These are phyloP conservation scores for Drosophila vallismaia DNA, from an alignment of 2,888 invertebrate species.

Conservation along the genomic window DNA sequence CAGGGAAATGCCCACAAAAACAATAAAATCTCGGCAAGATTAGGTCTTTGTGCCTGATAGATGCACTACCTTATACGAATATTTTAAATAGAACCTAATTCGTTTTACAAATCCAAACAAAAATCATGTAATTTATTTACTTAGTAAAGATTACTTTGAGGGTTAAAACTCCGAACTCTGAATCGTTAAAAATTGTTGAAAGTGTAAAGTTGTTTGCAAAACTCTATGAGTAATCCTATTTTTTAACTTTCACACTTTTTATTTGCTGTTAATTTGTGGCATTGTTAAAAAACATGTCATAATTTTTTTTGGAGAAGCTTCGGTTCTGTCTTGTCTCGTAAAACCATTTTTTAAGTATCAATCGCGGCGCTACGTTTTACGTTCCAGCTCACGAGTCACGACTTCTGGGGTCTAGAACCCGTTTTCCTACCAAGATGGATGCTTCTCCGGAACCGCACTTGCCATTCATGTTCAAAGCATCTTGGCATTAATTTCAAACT, in stretches of 20 bases:
- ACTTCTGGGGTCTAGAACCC: slow-evolving; percentile 34
- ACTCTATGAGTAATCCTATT: background rate
- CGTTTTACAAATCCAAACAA: background rate
- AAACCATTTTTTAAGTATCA: slow-evolving; percentile 16
- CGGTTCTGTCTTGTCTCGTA: background rate
- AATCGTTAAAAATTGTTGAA: background rate
- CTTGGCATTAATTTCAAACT: slow-evolving; percentile 17
- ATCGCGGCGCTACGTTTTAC: slow-evolving; percentile 16
- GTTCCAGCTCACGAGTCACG: slow-evolving; percentile 52
- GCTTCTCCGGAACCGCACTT: slow-evolving; percentile 52
- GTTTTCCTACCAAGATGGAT: slow-evolving; percentile 3
- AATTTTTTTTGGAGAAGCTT: background rate
- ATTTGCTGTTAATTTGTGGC: background rate
- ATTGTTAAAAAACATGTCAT: background rate
- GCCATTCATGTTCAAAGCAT: slow-evolving; percentile 40
- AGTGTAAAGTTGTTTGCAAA: background rate
- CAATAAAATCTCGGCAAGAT: slow-evolving; percentile 36
- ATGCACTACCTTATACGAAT: slow-evolving; percentile 40
- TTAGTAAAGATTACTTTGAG: background rate
- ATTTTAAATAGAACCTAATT: background rate
- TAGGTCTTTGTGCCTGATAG: slow-evolving; percentile 13
- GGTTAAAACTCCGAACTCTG: background rate
- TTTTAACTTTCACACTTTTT: background rate
- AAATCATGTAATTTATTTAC: background rate
- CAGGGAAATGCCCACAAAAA: slow-evolving; percentile 65